A percentile compares a stretch with the other conserved stretches of the same genome.
Conservation (phyloP, 2,888 invertebrate genomes). For the Pseudococcus jackbeardsleyi region DNA sequence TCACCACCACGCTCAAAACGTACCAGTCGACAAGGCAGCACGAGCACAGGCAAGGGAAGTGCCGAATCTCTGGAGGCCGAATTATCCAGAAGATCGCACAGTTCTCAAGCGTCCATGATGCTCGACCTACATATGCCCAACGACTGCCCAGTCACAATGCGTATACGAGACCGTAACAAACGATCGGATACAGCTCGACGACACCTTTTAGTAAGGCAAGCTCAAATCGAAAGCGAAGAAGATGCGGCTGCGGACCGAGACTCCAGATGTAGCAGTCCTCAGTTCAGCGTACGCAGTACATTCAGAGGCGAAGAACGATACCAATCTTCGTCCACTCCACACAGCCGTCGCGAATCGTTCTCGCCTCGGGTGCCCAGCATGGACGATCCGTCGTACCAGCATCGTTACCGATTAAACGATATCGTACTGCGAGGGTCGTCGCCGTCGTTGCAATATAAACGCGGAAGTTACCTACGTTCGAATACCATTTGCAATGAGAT, state of each 20-base stretch:
- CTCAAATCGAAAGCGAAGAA: conserved; percentile 79
- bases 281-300: conserved; percentile 20
- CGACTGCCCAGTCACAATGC: conserved; percentile 75
- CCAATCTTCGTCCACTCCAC: conserved; percentile 64
- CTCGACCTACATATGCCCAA: conserved; percentile 80
- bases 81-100: conserved; percentile 50
- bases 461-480: conserved; percentile 57
- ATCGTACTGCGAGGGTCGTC: conserved; percentile 59
- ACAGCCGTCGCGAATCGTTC: conserved; percentile 63
- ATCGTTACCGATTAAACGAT: conserved; percentile 54
- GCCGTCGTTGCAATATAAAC: conserved; percentile 58
- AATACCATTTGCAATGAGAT: conserved; percentile 60
- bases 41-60: conserved; percentile 65
- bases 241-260: conserved; percentile 65
- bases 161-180: conserved; percentile 75
- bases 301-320: background rate
- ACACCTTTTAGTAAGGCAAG: conserved; percentile 82
- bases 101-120: conserved; percentile 79
- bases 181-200: conserved; percentile 79
- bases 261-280: conserved; percentile 57
- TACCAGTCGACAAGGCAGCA: conserved; percentile 66
- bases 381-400: conserved; percentile 54
- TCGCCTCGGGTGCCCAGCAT: conserved; percentile 60
- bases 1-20: conserved; percentile 68
- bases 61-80: conserved; percentile 66